Evolutionary conservation across 2,113 vertebrate species (phyloP).

Genomic region (Zingel zingel): DNA sequence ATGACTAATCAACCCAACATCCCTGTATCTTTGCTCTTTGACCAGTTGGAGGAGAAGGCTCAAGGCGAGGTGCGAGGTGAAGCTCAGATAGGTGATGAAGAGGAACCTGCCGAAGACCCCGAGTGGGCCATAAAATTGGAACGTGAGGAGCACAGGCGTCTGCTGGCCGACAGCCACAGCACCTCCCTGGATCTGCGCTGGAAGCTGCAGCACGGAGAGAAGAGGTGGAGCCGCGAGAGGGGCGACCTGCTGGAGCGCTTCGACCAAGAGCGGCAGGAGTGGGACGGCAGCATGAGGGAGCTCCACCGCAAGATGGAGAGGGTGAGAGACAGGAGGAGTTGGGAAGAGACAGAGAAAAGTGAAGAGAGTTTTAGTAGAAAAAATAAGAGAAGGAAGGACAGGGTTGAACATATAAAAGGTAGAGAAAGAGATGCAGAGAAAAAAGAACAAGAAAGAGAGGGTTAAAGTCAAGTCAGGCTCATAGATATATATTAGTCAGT

Average conservation of each 20-base stretch:
- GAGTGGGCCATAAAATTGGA: constrained; percentile 83
- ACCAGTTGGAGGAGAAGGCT: constrained; percentile 71
- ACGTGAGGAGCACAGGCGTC: constrained; percentile 90
- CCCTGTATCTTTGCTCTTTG: constrained; percentile 14
- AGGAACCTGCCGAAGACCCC: constrained; percentile 48
- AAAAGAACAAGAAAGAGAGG: no score
- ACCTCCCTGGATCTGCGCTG: constrained; percentile 92
- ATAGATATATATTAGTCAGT: neutral
- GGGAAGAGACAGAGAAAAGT: neutral
- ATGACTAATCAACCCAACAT: neutral
- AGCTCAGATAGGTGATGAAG: constrained; percentile 58
- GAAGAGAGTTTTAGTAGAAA: neutral
- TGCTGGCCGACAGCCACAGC: constrained; percentile 91
- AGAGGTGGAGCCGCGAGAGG: constrained; percentile 92
- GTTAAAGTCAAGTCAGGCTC: neutral
- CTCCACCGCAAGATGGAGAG: constrained; percentile 90
- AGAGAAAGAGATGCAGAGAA: neutral
- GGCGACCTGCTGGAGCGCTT: constrained; percentile 90
- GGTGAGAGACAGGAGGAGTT: constrained; percentile 73
- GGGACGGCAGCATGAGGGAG: constrained; percentile 90
- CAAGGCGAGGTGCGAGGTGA: constrained; percentile 46
- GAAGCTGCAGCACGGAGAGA: constrained; percentile 93
- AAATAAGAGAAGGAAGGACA: neutral
- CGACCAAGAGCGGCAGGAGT: constrained; percentile 89
- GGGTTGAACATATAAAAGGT: neutral